These are phyloP conservation scores for Pyralis farinalis DNA, from an alignment of 2,888 invertebrate genomes.

Conservation along the genomic window DNA sequence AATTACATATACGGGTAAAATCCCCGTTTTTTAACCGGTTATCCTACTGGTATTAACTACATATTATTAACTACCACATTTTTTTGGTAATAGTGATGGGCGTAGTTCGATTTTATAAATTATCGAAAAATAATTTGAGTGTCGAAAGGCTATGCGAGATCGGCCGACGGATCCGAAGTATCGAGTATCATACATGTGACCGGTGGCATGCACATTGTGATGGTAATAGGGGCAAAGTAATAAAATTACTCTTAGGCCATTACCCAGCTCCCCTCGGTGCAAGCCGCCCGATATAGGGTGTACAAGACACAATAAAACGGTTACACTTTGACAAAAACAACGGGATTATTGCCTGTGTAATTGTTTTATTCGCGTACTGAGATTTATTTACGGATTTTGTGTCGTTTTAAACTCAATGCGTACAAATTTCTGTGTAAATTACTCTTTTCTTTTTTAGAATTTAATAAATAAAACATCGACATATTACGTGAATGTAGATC, in stretches of 20 bases:
- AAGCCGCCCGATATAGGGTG: constrained; percentile 63
- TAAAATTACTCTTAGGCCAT: constrained; percentile 81
- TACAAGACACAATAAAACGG: constrained; percentile 60
- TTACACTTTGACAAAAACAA: constrained; percentile 62
- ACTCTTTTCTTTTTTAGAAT: no score
- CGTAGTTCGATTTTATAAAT: neutral
- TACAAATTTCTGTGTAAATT: constrained; percentile 15
- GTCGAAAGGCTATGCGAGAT: constrained; percentile 10
- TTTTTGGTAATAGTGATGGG: constrained; percentile 8
- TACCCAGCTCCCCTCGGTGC: constrained; percentile 65
- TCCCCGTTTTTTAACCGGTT: no score
- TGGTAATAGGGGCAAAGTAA: constrained; percentile 80
- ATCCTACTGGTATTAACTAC: no score
- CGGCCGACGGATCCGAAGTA: constrained; percentile 33
- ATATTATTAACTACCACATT: no score
- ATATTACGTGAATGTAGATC: no score
- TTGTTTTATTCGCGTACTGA: constrained; percentile 53
- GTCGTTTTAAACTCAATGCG: constrained; percentile 21
- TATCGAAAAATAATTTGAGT: constrained; percentile 17
- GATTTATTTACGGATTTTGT: constrained; percentile 37
- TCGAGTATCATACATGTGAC: constrained; percentile 52
- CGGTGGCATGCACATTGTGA: constrained; percentile 75
- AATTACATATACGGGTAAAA: no score
- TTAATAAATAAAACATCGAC: no score
- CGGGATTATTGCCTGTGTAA: constrained; percentile 62